phyloP scores from a whole-genome alignment of 2,888 invertebrate species.

The Brassicogethes aeneus region DNA sequence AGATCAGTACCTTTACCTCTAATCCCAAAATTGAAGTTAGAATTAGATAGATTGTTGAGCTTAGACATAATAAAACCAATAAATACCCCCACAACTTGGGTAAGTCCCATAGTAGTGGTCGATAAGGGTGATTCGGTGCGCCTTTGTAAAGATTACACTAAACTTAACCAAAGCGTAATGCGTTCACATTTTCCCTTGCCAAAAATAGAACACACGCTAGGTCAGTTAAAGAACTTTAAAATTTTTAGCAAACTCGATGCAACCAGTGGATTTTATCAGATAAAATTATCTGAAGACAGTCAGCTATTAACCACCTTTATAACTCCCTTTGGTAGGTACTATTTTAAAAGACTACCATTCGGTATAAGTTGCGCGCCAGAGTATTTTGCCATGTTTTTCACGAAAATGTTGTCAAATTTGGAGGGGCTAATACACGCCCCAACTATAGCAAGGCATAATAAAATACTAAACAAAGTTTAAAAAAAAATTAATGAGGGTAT shows the following conservation, averaged over 20 bases:
- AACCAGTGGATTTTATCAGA: conserved; percentile 12
- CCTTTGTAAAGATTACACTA: conserved; percentile 16
- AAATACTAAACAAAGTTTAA: conserved; percentile 18
- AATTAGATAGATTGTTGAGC: conserved; percentile 11
- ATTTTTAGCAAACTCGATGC: conserved; percentile 15
- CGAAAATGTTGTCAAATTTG: conserved; percentile 9
- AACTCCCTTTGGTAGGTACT: conserved; percentile 14
- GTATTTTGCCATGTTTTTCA: conserved; percentile 10
- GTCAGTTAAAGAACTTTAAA: conserved; percentile 17
- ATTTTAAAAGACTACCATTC: conserved; percentile 12
- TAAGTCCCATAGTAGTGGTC: conserved; percentile 16
- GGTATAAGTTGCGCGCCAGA: conserved; percentile 14
- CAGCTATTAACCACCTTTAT: conserved; percentile 14
- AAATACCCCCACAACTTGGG: conserved; percentile 11
- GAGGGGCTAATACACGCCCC: conserved; percentile 14
- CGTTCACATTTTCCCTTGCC: conserved; percentile 21
- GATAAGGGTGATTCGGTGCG: conserved; percentile 8
- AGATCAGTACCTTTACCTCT: background rate
- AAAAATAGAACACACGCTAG: conserved; percentile 20
- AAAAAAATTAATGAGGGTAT: conserved; percentile 16
- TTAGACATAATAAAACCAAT: conserved; percentile 15
- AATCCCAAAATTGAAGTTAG: conserved; percentile 9
- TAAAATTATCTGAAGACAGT: conserved; percentile 10
- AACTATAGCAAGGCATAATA: conserved; percentile 18
- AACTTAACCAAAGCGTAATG: conserved; percentile 15